Base-by-base conservation (phyloP, 2,797 vertebrate species). In the Pangasius mekongensis region DNA sequence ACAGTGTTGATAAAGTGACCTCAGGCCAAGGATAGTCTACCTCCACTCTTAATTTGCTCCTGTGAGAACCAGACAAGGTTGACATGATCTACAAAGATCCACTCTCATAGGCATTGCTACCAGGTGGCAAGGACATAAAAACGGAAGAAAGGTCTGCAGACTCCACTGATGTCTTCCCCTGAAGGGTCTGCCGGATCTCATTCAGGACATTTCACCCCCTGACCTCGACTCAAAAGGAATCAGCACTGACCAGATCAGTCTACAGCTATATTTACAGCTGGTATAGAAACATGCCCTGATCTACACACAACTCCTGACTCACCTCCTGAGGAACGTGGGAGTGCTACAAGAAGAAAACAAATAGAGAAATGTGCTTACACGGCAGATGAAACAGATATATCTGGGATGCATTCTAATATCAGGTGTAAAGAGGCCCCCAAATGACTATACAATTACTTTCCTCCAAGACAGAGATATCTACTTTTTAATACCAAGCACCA, bases 41-140 rank as follows among this genome's bases (percentile, higher is more conserved):
- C 24, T 83, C 39, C 60, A 83, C 14, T 64, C 39, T 83, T 83
- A 83, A 83, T 47, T 62, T 64, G 81, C 58, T 69, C 66, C 85
- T 74, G 66, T 74, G 56, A 81, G 87, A 85, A 16, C 30, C 76
- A 36, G 18, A 33, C 36, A 24, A 43, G 43, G 39, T 27, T 73
- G 13, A 54, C 6, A 9, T 47, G 58, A n/a, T 64, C 60, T 30
- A 64, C 60, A 16, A 7, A 47, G 39, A 16, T 10, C 5, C 3
- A 4, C 81, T 64, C 13, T 83, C 58, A 83, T 1, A n/a, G 81
- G 58, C 58, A 16, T 47, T 43, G 80, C 36, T 83, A 62, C 24
- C 58, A 47, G 80, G 58, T 30, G 39, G 43, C 3, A 18, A 33
- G 67, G 54, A 64, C 39, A 83, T 56, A 27, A 60, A 66, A 10